Evolutionary conservation across 1,140 invertebrate genomes (phyloP).

Genomic region (Ceratina calcarata): DNA sequence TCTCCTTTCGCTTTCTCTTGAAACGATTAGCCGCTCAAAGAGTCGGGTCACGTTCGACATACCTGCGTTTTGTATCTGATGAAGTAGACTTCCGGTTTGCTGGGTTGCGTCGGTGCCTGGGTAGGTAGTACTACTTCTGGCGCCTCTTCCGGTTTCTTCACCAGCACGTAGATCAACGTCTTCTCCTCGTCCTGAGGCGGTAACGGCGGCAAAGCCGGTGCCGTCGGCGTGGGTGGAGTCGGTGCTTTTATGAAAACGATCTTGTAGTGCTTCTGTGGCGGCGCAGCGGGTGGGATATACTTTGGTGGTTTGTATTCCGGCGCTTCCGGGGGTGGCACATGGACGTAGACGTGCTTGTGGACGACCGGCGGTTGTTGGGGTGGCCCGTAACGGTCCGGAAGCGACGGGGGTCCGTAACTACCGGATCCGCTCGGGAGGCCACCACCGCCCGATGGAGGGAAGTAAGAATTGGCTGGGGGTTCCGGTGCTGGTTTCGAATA

Average conservation of each 20-base stretch:
- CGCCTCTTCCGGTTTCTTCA: conserved; percentile 92
- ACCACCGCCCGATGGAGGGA: conserved; percentile 69
- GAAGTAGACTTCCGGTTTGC: conserved; percentile 93
- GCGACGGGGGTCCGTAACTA: conserved; percentile 81
- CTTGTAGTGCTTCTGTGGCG: conserved; percentile 93
- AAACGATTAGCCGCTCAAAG: background rate
- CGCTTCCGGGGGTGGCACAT: conserved; percentile 90
- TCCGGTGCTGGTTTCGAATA: conserved; percentile 70
- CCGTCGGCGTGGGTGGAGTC: conserved; percentile 88
- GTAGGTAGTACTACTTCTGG: conserved; percentile 89
- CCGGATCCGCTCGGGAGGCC: conserved; percentile 45
- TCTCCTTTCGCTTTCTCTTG: no score
- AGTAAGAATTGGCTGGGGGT: conserved; percentile 70
- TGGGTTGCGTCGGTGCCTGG: conserved; percentile 88
- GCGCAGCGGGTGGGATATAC: conserved; percentile 78
- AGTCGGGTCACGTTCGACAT: conserved; percentile 13
- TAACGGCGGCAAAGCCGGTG: conserved; percentile 86
- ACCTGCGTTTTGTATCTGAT: conserved; percentile 93
- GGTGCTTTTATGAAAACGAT: conserved; percentile 94
- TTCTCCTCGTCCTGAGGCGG: conserved; percentile 92
- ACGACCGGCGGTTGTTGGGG: conserved; percentile 87
- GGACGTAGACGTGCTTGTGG: conserved; percentile 93
- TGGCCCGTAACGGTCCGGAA: conserved; percentile 82
- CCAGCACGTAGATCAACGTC: conserved; percentile 93
- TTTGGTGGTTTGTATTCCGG: conserved; percentile 86